These are phyloP conservation scores for Schmidtea mediterranea DNA, from an alignment of 1,140 invertebrate genomes.

Conservation along the genomic window DNA sequence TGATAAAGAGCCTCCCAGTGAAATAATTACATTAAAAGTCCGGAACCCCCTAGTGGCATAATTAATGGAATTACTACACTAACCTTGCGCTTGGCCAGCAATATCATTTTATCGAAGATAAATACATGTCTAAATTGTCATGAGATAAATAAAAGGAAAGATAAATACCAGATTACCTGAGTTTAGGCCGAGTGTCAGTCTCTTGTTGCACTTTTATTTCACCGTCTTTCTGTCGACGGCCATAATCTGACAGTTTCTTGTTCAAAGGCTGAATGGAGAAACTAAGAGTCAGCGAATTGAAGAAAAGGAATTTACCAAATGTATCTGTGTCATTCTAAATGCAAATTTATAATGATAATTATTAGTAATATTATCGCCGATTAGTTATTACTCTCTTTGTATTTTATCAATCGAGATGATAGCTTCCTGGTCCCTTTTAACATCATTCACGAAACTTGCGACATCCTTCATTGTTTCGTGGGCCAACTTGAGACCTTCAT, in stretches of 20 bases:
- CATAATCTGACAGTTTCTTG: background rate
- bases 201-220: background rate
- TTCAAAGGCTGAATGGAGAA: background rate
- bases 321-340: no score
- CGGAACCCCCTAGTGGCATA: no score
- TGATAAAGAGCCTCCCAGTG: no score
- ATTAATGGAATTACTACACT: background rate
- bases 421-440: background rate
- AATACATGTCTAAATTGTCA: constrained; percentile 2
- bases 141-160: background rate
- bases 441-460: background rate
- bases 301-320: no score
- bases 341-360: no score
- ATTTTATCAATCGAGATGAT: constrained; percentile 3
- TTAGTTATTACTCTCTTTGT: background rate
- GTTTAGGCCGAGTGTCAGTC: background rate
- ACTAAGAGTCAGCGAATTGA: background rate
- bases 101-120: background rate
- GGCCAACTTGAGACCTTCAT: background rate
- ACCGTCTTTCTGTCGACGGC: background rate
- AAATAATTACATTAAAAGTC: no score
- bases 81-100: constrained; percentile 1
- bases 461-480: constrained; percentile 3
- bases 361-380: background rate
- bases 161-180: background rate